Evolutionary conservation across 2,888 invertebrate species (phyloP), one percentile per base, ranked within the genome.

Genomic region (Tetragonula carbonaria): DNA sequence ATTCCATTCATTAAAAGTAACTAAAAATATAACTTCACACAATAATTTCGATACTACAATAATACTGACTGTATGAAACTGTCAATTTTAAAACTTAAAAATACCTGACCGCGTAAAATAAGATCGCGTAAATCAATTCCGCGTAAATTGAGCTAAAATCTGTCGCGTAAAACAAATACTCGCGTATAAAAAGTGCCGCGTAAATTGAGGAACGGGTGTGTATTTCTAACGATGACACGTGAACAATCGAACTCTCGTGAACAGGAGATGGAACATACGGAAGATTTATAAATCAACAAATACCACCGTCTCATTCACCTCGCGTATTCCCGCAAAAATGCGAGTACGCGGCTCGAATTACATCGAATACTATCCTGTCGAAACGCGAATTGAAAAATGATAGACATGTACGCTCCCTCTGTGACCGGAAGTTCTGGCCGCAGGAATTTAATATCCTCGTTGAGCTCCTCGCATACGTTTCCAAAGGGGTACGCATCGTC

Each of bases 401-500:
- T 80, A 72, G 81, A 70, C 79, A 28, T 28, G 28, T 2, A 33
- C 66, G 13, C 50, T 28, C 59, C n/a, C 66, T 51, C 55, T n/a
- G 28, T 4, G 28, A n/a, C 65, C 63, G 74, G 78, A 88, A 75
- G 79, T 77, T 59, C 28, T 55, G 65, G 74, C 74, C 87, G 55
- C 75, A 87, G 85, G 87, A 88, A 88, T 88, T 89, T 88, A 89
- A 88, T 88, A 88, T 88, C 80, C 75, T 53, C 68, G 77, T 51
- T 57, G 88, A 72, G 59, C 51, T 59, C 67, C 45, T 16, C 59
- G 59, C 76, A 51, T 66, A 76, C 55, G 21, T 63, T 50, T 51
- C 28, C 82, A 53, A 72, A 57, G 78, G 68, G 55, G 28, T 74
- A 68, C 80, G 80, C 78, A 78, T 72, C 78, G 33, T 71, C 81